These are phyloP conservation scores for Sisyra terminalis DNA, from an alignment of 2,888 invertebrate genomes.

Conservation along the genomic window DNA sequence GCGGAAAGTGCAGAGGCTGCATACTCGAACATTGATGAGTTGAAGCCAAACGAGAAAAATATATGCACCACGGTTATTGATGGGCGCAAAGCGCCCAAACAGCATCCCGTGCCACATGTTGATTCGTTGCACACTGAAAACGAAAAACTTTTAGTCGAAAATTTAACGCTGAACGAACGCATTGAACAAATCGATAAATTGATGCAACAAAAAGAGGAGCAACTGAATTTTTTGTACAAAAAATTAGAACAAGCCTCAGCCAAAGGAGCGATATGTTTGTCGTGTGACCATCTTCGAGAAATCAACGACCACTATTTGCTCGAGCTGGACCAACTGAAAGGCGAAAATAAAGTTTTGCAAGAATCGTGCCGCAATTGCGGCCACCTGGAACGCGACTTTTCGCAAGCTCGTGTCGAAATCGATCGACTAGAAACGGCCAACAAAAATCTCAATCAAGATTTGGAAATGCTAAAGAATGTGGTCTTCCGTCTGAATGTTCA, in stretches of 20 bases:
- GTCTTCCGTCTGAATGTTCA: conserved; percentile 64
- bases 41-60: conserved; percentile 7
- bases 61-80: conserved; percentile 13
- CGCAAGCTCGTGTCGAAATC: conserved; percentile 32
- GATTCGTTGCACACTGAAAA: conserved; percentile 27
- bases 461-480: conserved; percentile 58
- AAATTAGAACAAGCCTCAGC: conserved; percentile 42
- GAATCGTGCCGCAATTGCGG: conserved; percentile 5
- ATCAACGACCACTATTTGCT: conserved; percentile 23
- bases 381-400: conserved; percentile 29
- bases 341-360: conserved; percentile 13
- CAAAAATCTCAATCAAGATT: conserved; percentile 42
- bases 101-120: conserved; percentile 16
- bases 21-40: conserved; percentile 2
- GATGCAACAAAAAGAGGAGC: conserved; percentile 38
- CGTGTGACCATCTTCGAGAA: conserved; percentile 23
- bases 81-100: conserved; percentile 11
- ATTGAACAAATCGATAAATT: conserved; percentile 28
- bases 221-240: conserved; percentile 42
- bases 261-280: conserved; percentile 35
- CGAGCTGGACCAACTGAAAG: conserved; percentile 14
- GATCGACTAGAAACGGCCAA: conserved; percentile 36
- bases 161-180: conserved; percentile 32
- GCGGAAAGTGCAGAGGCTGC: conserved; percentile 8
- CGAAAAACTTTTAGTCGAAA: conserved; percentile 31